Base-by-base conservation (phyloP, 2,888 invertebrate species). In the Helicoverpa assulta region DNA sequence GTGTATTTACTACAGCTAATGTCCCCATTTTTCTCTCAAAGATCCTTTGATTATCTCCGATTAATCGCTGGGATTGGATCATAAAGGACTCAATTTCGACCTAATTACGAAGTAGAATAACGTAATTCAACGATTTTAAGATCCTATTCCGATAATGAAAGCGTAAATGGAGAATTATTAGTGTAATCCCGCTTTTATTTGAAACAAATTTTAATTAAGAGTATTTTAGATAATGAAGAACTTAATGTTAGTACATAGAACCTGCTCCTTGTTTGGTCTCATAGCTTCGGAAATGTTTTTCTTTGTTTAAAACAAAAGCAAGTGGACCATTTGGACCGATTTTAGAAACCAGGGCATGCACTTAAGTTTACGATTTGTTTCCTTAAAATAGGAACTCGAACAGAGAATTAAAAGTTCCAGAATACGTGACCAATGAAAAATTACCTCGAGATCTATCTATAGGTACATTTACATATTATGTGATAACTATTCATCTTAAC, bases 51-150 rank as follows among this genome's bases (percentile, higher is more conserved):
- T 74, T 79, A 78, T 66, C 62, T 69, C 52, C 19, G 47, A 63
- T 78, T 75, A 75, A 75, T 77, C 8, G 47, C 14, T 33, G n/a
- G 50, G 43, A 79, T 79, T 55, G 50, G 43, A 47, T 69, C 61
- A 62, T 78, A 66, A 77, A 79, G 29, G 75, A 61, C 66, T 70
- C 65, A 79, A 77, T 79, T 61, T 75, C 70, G 54, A 0, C 26
- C 52, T 67, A 74, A 78, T 78, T 70, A 63, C 51, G 43, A 21
- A n/a, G 37, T 51, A 56, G 59, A 52, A 78, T 63, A 63, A 63
- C 55, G 29, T 57, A 40, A 67, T 67, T 65, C 43, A 8, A 33
- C 54, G 33, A 78, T 70, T 67, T 79, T 63, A 75, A 66, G 65
- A 62, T 62, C 52, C 47, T 60, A 62, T 79, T 65, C 65, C 51